A percentile compares a stretch with the other conserved stretches of the same genome.
These are phyloP conservation scores for Dendrocincla tyrannina DNA, from an alignment of 2,797 vertebrate genomes.

Conservation along the genomic window DNA sequence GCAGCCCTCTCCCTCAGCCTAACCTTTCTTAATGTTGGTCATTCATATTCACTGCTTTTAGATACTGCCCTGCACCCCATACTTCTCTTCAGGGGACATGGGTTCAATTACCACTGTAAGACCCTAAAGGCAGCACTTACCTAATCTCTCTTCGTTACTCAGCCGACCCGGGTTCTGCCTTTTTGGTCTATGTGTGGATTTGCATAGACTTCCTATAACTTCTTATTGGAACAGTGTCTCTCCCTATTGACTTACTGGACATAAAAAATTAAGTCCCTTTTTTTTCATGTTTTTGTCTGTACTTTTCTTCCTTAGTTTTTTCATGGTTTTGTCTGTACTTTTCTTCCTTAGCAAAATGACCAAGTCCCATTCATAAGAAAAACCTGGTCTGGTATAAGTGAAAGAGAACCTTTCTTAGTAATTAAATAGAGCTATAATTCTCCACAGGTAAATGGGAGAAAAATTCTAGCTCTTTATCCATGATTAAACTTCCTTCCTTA, in stretches of 20 bases:
- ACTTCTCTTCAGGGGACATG: not conserved
- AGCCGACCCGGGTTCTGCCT: not conserved
- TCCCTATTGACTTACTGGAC: not conserved
- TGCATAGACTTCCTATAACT: not conserved
- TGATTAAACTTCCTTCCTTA: not conserved
- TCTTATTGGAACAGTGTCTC: not conserved
- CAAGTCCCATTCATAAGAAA: not conserved
- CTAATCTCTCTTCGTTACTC: not conserved
- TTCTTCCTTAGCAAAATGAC: not conserved
- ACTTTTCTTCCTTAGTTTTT: not conserved
- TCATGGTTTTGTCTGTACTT: not conserved
- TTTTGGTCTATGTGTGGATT: not conserved
- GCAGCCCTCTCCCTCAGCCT: not conserved
- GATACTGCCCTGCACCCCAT: not conserved
- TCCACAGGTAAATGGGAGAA: not conserved
- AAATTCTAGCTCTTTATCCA: not conserved
- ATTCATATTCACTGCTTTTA: not conserved
- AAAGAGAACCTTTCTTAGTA: not conserved
- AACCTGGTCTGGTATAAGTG: not conserved
- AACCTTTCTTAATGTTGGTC: not conserved
- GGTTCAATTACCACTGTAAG: not conserved
- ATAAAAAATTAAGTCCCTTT: not conserved
- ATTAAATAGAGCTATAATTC: not conserved
- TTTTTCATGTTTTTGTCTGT: not conserved
- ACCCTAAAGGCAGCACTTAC: not conserved